Conservation (phyloP, 2,113 vertebrate genomes). For the Clarias gariepinus region DNA sequence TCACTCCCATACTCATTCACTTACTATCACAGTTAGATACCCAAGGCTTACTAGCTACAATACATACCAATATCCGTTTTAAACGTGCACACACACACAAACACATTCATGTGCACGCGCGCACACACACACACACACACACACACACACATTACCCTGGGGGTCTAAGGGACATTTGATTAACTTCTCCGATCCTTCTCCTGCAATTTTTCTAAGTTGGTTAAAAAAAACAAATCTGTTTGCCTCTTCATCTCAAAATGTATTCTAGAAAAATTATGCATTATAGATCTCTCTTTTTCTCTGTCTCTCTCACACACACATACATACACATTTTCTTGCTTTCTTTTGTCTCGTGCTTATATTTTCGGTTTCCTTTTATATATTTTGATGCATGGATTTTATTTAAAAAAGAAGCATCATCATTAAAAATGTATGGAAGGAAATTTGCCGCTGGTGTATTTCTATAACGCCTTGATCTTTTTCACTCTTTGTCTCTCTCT, state of each 20-base stretch:
- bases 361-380: constrained; percentile 36
- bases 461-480: neutral
- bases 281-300: constrained; percentile 45
- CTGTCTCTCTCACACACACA: neutral
- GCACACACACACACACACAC: constrained; percentile 15
- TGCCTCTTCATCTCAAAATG: constrained; percentile 44
- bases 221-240: constrained; percentile 46
- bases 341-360: constrained; percentile 14
- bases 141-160: neutral
- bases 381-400: constrained; percentile 78
- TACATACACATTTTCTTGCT: constrained; percentile 2
- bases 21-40: neutral
- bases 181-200: constrained; percentile 46
- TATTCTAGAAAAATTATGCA: constrained; percentile 60
- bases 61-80: constrained; percentile 3
- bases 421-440: constrained; percentile 79
- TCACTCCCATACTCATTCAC: neutral
- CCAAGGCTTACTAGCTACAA: neutral
- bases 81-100: neutral
- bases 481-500: constrained; percentile 25
- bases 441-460: constrained; percentile 74
- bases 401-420: constrained; percentile 82
- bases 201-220: constrained; percentile 49
- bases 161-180: constrained; percentile 44
- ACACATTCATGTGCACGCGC: neutral